Conservation (phyloP, 2,888 invertebrate species). For the Lottia scabra region DNA sequence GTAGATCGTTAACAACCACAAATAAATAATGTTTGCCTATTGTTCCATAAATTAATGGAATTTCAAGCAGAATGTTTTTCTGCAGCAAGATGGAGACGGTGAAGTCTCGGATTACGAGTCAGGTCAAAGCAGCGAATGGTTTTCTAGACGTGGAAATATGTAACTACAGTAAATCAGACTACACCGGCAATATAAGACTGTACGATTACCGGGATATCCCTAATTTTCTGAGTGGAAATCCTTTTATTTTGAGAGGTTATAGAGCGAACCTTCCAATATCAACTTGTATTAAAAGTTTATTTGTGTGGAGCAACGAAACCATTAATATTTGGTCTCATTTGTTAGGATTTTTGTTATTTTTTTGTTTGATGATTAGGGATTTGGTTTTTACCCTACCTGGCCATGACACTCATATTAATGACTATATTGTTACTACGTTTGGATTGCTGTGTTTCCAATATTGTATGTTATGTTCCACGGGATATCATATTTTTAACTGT, state of each 20-base stretch:
- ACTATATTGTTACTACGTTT: conserved; percentile 86
- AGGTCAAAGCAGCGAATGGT: no score
- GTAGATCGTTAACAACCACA: no score
- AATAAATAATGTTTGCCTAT: no score
- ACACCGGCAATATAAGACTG: conserved; percentile 21
- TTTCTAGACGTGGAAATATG: no score
- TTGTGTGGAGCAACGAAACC: conserved; percentile 98
- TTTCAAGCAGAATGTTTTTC: no score
- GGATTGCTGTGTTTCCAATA: conserved; percentile 90
- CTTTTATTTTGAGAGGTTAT: conserved; percentile 87
- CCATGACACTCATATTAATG: conserved; percentile 81
- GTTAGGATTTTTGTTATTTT: conserved; percentile 75
- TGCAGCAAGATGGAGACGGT: no score
- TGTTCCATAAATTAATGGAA: no score
- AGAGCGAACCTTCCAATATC: conserved; percentile 74
- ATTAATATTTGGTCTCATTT: conserved; percentile 98
- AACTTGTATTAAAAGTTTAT: conserved; percentile 80
- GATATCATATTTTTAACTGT: conserved; percentile 95
- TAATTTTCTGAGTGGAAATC: conserved; percentile 86
- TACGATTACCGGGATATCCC: conserved; percentile 77
- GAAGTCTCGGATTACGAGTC: no score
- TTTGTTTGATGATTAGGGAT: conserved; percentile 87
- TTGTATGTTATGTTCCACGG: conserved; percentile 91
- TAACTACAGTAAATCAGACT: no score
- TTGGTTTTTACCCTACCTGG: conserved; percentile 74